These are phyloP conservation scores for Eulemur coronatus DNA, from an alignment of 2,797 vertebrate species.

Conservation along the genomic window DNA sequence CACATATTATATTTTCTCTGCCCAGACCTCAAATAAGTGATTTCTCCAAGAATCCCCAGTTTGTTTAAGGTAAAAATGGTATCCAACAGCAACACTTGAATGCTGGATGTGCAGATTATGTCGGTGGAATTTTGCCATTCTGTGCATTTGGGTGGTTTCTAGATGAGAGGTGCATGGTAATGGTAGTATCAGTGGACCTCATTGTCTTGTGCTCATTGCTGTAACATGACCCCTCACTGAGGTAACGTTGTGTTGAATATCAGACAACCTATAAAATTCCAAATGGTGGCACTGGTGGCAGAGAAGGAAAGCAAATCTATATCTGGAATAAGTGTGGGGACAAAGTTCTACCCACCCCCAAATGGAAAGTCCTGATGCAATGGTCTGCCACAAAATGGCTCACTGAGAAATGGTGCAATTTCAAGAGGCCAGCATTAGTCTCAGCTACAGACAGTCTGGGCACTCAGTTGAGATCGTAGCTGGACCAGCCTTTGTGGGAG, in stretches of 20 bases:
- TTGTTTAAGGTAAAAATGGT: not conserved
- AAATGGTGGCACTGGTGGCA: not conserved
- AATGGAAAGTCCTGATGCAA: not conserved
- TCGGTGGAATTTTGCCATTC: not conserved
- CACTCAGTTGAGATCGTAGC: not conserved
- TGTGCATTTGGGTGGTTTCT: not conserved
- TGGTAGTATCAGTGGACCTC: not conserved
- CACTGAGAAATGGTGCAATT: accelerated
- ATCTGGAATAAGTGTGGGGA: not conserved
- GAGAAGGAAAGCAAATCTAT: not conserved
- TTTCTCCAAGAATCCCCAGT: not conserved
- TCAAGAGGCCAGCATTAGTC: not conserved
- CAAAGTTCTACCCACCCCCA: not conserved
- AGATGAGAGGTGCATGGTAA: not conserved
- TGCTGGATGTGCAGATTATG: not conserved
- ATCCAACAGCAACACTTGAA: not conserved
- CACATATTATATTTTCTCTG: not conserved
- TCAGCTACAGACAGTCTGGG: not conserved
- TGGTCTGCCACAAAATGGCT: not conserved
- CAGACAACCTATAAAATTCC: not conserved
- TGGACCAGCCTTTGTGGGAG: not conserved
- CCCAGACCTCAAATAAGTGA: not conserved
- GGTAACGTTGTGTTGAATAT: not conserved
- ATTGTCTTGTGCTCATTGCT: not conserved
- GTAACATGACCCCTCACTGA: not conserved